Evolutionary conservation across 2,113 vertebrate genomes (phyloP).

Genomic region (Hyperoodon ampullatus): DNA sequence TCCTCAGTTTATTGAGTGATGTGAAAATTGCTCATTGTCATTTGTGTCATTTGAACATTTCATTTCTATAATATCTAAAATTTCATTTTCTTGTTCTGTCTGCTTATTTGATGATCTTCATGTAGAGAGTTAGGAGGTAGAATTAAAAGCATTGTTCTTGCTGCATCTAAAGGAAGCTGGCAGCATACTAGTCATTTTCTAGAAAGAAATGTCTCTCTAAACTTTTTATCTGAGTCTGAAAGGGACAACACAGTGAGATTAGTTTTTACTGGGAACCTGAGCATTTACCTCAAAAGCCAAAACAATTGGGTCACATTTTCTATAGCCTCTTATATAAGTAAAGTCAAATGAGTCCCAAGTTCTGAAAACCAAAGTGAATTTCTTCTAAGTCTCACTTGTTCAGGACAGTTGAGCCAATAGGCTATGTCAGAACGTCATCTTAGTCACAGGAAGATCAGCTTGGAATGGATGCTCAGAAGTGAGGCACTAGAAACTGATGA

Average conservation of each 20-base stretch:
- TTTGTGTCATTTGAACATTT: slow-evolving; percentile 41
- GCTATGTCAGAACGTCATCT: not conserved
- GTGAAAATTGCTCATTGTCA: slow-evolving; percentile 70
- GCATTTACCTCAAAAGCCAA: slow-evolving; percentile 3
- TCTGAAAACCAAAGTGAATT: slow-evolving; percentile 17
- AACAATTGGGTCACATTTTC: not conserved
- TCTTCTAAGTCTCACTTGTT: not conserved
- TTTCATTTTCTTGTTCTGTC: slow-evolving; percentile 59
- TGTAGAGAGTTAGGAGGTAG: slow-evolving; percentile 15
- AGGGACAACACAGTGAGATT: slow-evolving; percentile 32
- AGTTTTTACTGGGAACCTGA: slow-evolving; percentile 41
- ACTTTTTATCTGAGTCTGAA: slow-evolving; percentile 32
- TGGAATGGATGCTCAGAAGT: not conserved
- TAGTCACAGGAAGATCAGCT: not conserved
- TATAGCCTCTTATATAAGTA: not conserved
- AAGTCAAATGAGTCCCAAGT: not conserved
- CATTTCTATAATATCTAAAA: slow-evolving; percentile 66
- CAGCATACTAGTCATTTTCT: slow-evolving; percentile 2
- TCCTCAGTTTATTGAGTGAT: slow-evolving; percentile 68
- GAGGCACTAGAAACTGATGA: not conserved
- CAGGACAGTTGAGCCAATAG: not conserved
- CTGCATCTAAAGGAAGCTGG: slow-evolving; percentile 46
- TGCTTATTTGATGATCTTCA: slow-evolving; percentile 38
- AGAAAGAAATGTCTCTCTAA: slow-evolving; percentile 37
- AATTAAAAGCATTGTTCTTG: slow-evolving; percentile 64